Evolutionary conservation across 2,888 invertebrate genomes (phyloP).

Genomic region (Muschampia plurimacula): DNA sequence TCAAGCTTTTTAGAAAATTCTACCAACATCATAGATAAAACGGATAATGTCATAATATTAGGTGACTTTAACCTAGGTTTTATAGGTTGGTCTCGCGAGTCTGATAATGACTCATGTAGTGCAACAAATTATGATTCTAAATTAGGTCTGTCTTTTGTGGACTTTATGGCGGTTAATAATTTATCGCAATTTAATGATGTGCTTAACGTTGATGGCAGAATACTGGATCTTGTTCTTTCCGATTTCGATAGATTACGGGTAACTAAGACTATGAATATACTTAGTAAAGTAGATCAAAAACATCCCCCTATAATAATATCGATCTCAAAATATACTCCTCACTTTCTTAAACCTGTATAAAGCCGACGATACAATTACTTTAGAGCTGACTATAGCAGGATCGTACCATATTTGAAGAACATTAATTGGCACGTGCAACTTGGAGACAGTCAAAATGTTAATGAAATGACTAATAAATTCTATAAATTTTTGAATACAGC

Average conservation of each 20-base stretch:
- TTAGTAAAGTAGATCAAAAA: conserved; percentile 40
- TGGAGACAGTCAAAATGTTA: not conserved
- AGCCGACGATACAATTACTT: conserved; percentile 35
- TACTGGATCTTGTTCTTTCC: conserved; percentile 41
- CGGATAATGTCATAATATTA: conserved; percentile 40
- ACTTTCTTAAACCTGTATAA: not conserved
- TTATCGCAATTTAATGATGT: conserved; percentile 41
- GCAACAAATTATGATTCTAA: conserved; percentile 31
- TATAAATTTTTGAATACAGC: not conserved
- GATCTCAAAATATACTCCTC: conserved; percentile 1
- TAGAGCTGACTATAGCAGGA: conserved; percentile 41
- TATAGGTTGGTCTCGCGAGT: conserved; percentile 35
- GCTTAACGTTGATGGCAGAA: conserved; percentile 33
- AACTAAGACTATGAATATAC: conserved; percentile 9
- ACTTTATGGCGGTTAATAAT: conserved; percentile 41
- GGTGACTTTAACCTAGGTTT: conserved; percentile 44
- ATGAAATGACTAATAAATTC: conserved; percentile 15
- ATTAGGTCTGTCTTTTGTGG: conserved; percentile 40
- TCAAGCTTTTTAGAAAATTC: conserved; percentile 29
- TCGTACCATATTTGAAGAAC: conserved; percentile 22
- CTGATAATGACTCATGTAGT: conserved; percentile 14
- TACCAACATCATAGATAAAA: conserved; percentile 22
- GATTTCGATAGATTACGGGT: conserved; percentile 25
- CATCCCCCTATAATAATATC: conserved; percentile 41
- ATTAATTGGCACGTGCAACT: conserved; percentile 9